A percentile compares a stretch with the other conserved stretches of the same genome.
These are phyloP conservation scores for Sicus ferrugineus DNA, from an alignment of 2,888 invertebrate species.

Conservation along the genomic window DNA sequence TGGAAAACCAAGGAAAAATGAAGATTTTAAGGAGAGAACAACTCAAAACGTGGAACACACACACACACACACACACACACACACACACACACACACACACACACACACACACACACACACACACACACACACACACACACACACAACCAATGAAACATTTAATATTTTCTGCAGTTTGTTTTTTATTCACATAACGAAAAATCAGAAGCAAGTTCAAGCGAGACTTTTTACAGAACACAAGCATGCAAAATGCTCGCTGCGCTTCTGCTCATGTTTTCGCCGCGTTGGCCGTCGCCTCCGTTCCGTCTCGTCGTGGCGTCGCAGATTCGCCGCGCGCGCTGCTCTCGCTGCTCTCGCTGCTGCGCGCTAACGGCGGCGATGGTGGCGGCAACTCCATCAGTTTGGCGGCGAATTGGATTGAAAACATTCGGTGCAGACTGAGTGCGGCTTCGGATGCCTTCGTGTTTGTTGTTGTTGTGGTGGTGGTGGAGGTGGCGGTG, in stretches of 20 bases:
- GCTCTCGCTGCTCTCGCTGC: conserved; percentile 6
- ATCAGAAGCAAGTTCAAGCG: background rate
- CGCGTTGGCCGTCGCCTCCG: background rate
- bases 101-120: background rate
- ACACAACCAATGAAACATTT: too few species aligned
- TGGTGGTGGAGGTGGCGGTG: conserved; percentile 38
- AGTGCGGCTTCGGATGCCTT: conserved; percentile 75
- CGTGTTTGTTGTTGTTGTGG: conserved; percentile 47
- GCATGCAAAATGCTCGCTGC: conserved; percentile 8
- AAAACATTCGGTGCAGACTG: conserved; percentile 77
- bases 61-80: background rate
- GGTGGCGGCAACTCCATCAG: conserved; percentile 53
- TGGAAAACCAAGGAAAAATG: background rate
- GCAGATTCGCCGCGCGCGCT: too few species aligned
- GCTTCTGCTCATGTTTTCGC: background rate
- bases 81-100: background rate
- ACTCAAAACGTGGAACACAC: too few species aligned
- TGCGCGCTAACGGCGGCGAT: background rate
- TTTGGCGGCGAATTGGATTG: conserved; percentile 69
- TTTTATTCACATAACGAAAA: conserved; percentile 15
- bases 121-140: too few species aligned
- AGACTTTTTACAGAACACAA: conserved; percentile 15
- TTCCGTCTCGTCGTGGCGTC: background rate
- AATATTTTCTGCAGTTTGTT: background rate
- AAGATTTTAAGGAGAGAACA: too few species aligned